These are phyloP conservation scores for Notodonta ziczac DNA, from an alignment of 2,888 invertebrate species.

Conservation along the genomic window DNA sequence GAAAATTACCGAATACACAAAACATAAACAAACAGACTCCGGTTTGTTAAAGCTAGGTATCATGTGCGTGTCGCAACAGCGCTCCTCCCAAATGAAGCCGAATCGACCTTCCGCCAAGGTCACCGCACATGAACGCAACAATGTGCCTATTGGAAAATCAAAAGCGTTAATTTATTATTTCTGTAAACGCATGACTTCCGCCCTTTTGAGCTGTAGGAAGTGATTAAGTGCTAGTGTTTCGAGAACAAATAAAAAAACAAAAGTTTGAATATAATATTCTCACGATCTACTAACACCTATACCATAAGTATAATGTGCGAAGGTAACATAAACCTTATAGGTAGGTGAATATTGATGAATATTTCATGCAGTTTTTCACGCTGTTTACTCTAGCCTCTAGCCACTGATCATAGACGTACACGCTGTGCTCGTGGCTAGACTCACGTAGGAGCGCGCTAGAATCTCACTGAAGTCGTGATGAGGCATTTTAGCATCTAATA, in stretches of 20 bases:
- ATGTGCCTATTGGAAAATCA: slow-evolving; percentile 62
- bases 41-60: slow-evolving; percentile 58
- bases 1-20: slow-evolving; percentile 73
- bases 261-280: slow-evolving; percentile 70
- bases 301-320: slow-evolving; percentile 58
- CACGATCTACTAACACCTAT: slow-evolving; percentile 67
- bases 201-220: slow-evolving; percentile 80
- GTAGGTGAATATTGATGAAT: slow-evolving; percentile 21
- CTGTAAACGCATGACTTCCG: slow-evolving; percentile 78
- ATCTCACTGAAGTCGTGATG: slow-evolving; percentile 6
- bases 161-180: slow-evolving; percentile 77
- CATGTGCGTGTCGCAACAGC: slow-evolving; percentile 60
- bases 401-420: slow-evolving; percentile 9
- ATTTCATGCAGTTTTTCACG: slow-evolving; percentile 38
- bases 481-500: slow-evolving; percentile 24
- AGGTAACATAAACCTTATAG: slow-evolving; percentile 51
- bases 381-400: slow-evolving; percentile 29
- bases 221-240: slow-evolving; percentile 70
- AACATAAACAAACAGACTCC: slow-evolving; percentile 67
- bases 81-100: slow-evolving; percentile 60
- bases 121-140: slow-evolving; percentile 54
- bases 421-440: slow-evolving; percentile 25
- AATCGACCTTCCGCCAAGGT: slow-evolving; percentile 77
- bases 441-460: slow-evolving; percentile 29
- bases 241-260: slow-evolving; percentile 63